phyloP scores from a whole-genome alignment of 2,113 vertebrate species.

The Typhlomys cinereus region DNA sequence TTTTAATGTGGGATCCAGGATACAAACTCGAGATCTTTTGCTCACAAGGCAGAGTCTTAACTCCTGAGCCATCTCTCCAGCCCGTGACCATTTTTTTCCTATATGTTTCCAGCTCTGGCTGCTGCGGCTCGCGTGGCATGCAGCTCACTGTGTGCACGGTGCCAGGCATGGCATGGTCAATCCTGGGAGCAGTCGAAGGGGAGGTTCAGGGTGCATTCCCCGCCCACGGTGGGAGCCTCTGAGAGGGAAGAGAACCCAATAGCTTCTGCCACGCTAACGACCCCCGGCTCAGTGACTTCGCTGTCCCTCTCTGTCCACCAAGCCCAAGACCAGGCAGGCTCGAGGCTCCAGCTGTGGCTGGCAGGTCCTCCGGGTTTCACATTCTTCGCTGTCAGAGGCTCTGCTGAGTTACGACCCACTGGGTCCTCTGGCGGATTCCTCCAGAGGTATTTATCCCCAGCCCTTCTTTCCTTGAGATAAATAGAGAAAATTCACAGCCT shows the following conservation, averaged over 20 bases:
- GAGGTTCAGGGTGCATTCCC: not conserved
- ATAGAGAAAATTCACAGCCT: conserved; percentile 48
- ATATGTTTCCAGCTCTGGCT: not conserved
- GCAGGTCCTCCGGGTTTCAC: too few relatives aligned
- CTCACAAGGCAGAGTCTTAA: not conserved
- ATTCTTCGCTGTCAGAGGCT: too few relatives aligned
- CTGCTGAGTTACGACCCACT: not conserved
- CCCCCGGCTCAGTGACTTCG: too few relatives aligned
- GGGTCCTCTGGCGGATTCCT: not conserved
- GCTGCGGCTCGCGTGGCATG: not conserved
- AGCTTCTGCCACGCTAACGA: too few relatives aligned
- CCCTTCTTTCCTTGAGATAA: conserved; percentile 41
- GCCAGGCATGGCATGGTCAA: not conserved
- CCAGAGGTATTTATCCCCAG: not conserved
- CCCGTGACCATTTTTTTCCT: not conserved
- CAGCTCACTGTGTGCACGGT: fast-evolving
- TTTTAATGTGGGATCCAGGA: not conserved
- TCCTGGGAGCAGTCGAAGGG: not conserved
- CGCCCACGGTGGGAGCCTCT: fast-evolving
- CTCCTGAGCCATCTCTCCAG: not conserved
- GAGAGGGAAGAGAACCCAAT: not conserved
- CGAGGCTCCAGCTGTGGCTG: not conserved
- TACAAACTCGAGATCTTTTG: not conserved
- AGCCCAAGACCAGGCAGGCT: not conserved
- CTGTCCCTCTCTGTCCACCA: not conserved